Conservation (phyloP, 2,888 invertebrate species). For the Sympetrum striolatum region DNA sequence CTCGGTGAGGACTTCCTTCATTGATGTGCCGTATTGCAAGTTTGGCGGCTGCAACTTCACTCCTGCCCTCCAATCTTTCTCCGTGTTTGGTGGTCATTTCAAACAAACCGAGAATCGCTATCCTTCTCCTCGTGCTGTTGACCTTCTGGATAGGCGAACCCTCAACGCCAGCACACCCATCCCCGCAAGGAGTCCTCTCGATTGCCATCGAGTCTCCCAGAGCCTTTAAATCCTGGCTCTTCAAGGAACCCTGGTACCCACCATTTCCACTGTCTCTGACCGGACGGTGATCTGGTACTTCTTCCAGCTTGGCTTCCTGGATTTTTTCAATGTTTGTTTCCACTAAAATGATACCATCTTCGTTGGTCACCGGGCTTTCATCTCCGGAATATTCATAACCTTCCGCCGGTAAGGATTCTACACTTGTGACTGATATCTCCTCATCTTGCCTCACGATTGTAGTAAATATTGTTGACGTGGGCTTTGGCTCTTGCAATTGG, state of each 20-base stretch:
- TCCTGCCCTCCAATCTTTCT: constrained; percentile 71
- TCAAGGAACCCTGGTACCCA: background rate
- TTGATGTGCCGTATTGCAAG: constrained; percentile 84
- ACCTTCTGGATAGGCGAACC: background rate
- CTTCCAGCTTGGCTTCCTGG: background rate
- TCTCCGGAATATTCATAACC: background rate
- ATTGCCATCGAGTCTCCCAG: background rate
- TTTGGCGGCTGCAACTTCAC: constrained; percentile 78
- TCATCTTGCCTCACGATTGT: background rate
- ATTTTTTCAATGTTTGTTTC: background rate
- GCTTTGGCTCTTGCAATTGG: background rate
- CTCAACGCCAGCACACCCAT: background rate
- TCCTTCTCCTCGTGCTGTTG: constrained; percentile 2
- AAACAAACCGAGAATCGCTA: constrained; percentile 76
- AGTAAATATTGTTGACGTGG: background rate
- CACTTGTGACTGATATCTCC: background rate
- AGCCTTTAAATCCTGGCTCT: background rate
- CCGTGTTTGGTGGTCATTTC: constrained; percentile 71
- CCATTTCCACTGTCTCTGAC: background rate
- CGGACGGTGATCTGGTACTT: background rate
- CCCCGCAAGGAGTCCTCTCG: background rate
- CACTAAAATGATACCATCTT: background rate
- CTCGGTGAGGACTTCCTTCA: constrained; percentile 59
- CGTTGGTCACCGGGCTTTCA: background rate
- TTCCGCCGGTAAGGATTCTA: background rate